Base-by-base conservation (phyloP, 1,140 invertebrate genomes). In the Caerostris darwini region DNA sequence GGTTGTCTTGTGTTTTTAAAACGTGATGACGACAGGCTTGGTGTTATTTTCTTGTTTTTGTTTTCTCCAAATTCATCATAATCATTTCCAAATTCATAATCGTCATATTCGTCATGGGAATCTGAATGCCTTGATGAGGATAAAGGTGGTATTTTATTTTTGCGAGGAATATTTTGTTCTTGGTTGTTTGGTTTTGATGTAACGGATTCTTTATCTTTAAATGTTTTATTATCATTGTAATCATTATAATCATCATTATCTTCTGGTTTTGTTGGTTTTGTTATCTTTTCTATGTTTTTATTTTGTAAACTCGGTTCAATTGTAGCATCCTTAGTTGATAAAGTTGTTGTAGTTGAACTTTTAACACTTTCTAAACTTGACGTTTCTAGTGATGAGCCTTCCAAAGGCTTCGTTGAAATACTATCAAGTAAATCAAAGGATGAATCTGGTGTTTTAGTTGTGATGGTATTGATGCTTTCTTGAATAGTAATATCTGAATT, bases 131-230 rank as follows among this genome's bases (percentile, higher is more conserved):
- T 94, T 10, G 94, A 94, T 4, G 94, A 91, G 19, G 88, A 86
- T 54, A 94, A 17, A 1, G 59, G 54, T 34, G 94, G 94, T 2
- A 61, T 71, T 92, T 90, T 91, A 64, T 61, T 90, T 90, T 94
- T 90, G 0, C 64, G 8, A 1, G n/a, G 71, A 50, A 50, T 71
- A n/a, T 17, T 57, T 94, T 89, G 54, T 34, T 90, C 89, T 56
- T 50, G 59, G 10, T 19, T 53, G 57, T 50, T 91, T 7, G 92
- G 92, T 59, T 88, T 94, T 10, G 59, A 54, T 8, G 89, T 85
- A n/a, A 61, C 67, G n/a, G 94, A 92, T 92, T 94, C 94, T 87
- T 91, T 92, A 6, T 94, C 90, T 12, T 91, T 87, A 56, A 90
- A 94, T 53, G 67, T 86, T 85, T 82, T 85, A 59, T 90, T 94